These are phyloP conservation scores for Mastigias papua DNA, from an alignment of 30 jellyfish, hydroid and myxozoan species.

Conservation along the genomic window DNA sequence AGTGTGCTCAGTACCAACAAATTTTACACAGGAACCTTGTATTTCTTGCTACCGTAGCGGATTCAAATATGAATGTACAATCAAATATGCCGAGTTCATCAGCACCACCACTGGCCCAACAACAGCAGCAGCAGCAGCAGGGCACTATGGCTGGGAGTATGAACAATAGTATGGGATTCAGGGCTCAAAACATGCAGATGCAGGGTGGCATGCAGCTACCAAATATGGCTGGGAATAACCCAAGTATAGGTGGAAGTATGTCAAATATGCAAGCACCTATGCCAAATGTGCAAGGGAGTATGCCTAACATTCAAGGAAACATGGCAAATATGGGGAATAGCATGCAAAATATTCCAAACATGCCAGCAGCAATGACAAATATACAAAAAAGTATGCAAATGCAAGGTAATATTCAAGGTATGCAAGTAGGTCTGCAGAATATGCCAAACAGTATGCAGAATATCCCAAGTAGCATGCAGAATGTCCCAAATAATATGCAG, in stretches of 20 bases:
- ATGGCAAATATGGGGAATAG: slow-evolving; percentile 42
- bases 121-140: slow-evolving; percentile 64
- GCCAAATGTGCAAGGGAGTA: slow-evolving; percentile 34
- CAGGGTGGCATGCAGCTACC: slow-evolving; percentile 69
- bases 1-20: slow-evolving; percentile 96
- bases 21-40: slow-evolving; percentile 87
- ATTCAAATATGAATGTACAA: slow-evolving; percentile 78
- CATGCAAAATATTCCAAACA: slow-evolving; percentile 43
- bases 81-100: slow-evolving; percentile 40
- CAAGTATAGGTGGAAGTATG: slow-evolving; percentile 42
- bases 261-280: slow-evolving; percentile 37
- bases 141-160: slow-evolving; percentile 35
- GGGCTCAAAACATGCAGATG: slow-evolving; percentile 62
- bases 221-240: slow-evolving; percentile 44
- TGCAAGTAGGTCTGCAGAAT: slow-evolving; percentile 37
- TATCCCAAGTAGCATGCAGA: too few species aligned
- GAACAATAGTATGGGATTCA: slow-evolving; percentile 29
- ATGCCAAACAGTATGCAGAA: too few species aligned
- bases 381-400: not conserved
- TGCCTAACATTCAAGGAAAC: slow-evolving; percentile 5
- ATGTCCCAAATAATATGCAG: slow-evolving; percentile 48
- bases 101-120: slow-evolving; percentile 42
- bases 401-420: slow-evolving; percentile 34
- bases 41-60: slow-evolving; percentile 96
- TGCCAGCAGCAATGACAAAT: slow-evolving; percentile 52